Evolutionary conservation across 2,797 vertebrate genomes (phyloP), one percentile per base, ranked within the genome.

Genomic region (Petrocephalus schoutedeni): DNA sequence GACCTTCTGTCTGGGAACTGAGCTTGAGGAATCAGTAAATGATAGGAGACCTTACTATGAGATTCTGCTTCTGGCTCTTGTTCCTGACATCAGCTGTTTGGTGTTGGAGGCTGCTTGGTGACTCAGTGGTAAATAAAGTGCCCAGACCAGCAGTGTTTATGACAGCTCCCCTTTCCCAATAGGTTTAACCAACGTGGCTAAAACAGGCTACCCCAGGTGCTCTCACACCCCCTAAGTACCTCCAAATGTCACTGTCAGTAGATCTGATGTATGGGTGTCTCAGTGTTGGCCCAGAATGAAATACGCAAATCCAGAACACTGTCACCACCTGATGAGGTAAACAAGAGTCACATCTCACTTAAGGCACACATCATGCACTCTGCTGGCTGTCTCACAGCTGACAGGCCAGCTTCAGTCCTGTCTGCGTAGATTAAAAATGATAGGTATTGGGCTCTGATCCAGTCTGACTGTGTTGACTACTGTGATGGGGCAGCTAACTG

Each of bases 201-300:
- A 49, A 49, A 49, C 74, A 21, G 16, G 74, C 41, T 7, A 80
- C 19, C 8, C 7, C 74, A 4, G 41, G 19, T 28, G 45, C 21
- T 21, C 10, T 83, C 14, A 51, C 28, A 4, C 77, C 57, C 28
- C 84, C 84, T 23, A n/a, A 8, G 45, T 84, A 51, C n/a, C 2
- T 8, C 56, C 54, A 89, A 89, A 77, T 89, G 85, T 86, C 85
- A 88, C 9, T 80, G 14, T 88, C 82, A 74, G 28, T 71, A 36
- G 32, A 71, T 36, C 32, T 41, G 67, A 36, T 74, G 32, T 74
- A 41, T 41, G 32, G 67, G 67, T 41, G 32, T 41, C 67, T 41
- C 32, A 36, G 67, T 41, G 32, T 14, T 74, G 32, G 67, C 67
- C 32, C 1, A 32, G 14, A 41, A 41, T 74, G 14, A 74, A 41